Evolutionary conservation across 2,888 invertebrate genomes (phyloP), one percentile per base, ranked within the genome.

Genomic region (Sinelater perroti): DNA sequence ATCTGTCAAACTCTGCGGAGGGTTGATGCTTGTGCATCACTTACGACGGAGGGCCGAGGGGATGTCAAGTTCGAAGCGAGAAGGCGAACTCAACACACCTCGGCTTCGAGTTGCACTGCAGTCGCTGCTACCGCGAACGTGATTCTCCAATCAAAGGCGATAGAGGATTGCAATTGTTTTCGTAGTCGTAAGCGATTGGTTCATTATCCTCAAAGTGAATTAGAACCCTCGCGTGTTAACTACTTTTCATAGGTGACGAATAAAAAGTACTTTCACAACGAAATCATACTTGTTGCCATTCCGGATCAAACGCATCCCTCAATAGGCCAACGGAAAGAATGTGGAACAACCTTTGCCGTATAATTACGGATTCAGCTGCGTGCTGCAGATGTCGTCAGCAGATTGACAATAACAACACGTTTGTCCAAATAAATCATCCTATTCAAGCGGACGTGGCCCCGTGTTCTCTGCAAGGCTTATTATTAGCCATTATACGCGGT

Each of bases 1-100:
- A 79, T 79, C 78, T 79, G 78, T 79, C 78, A 78, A 74, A 76
- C 70, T 63, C 70, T 71, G 69, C 71, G 73, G 74, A 74, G 75
- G 75, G 76, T 70, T 66, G 64, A 63, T 56, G 62, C 56, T 55
- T 61, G 47, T 52, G 51, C 56, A 56, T 58, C 57, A 58, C 38
- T 59, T 31, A 26, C 36, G 30, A 49, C 40, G 64, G 56, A 51
- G 54, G 55, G 56, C 54, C 53, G 36, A 46, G 54, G 56, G 51
- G 60, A 44, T 36, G 45, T 60, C 55, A 56, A 56, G 56, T 46
- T 56, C 13, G 35, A 57, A 61, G 42, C 26, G 46, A 40, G 49
- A 53, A 55, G 55, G 55, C 55, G 26, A 55, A 55, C 20, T 33
- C 47, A 30, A 31, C 31, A n/a, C n/a, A n/a, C n/a, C n/a, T n/a